Conservation (phyloP, 2,113 vertebrate genomes). For the Lates calcarifer region DNA sequence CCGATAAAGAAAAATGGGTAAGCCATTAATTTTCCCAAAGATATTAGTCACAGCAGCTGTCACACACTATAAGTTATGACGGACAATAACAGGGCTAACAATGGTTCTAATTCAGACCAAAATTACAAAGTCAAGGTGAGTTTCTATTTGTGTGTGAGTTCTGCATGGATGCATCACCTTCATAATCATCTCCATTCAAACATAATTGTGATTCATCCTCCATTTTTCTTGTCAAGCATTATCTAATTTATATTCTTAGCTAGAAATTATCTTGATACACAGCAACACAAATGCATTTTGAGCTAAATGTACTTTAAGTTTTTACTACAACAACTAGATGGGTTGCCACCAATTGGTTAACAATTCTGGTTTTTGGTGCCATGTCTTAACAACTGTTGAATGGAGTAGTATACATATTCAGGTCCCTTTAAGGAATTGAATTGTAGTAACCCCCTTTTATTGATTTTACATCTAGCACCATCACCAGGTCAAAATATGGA, state of each 20-base stretch:
- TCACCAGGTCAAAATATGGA: neutral
- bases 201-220: neutral
- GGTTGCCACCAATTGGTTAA: neutral
- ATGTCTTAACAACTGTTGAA: neutral
- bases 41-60: constrained; percentile 48
- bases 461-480: neutral
- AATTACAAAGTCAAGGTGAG: constrained; percentile 24
- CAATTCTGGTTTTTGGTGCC: neutral
- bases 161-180: constrained; percentile 7
- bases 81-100: constrained; percentile 44
- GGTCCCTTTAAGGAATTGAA: too few species aligned
- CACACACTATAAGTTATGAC: constrained; percentile 37
- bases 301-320: neutral
- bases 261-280: neutral
- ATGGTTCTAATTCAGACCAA: constrained; percentile 21
- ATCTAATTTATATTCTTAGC: neutral
- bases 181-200: constrained; percentile 5
- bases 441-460: too few species aligned
- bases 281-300: neutral
- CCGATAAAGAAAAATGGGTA: constrained; percentile 47
- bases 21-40: constrained; percentile 59
- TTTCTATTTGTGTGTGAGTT: constrained; percentile 10
- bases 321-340: neutral
- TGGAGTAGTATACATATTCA: neutral
- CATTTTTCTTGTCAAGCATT: neutral